These are phyloP conservation scores for Pithys albifrons DNA, from an alignment of 2,113 vertebrate genomes.

Conservation along the genomic window DNA sequence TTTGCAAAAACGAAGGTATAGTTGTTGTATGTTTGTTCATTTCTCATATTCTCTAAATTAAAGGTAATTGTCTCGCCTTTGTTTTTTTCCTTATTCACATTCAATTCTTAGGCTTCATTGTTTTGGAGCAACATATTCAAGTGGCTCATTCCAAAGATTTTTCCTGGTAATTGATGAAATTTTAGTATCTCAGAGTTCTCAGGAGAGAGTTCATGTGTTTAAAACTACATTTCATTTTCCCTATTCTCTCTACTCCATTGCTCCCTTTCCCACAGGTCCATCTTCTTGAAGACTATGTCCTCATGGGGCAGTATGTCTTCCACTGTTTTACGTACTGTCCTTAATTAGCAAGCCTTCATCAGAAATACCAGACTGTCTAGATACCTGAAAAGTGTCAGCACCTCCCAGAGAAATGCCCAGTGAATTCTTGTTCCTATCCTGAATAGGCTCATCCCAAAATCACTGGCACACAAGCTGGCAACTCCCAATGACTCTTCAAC, in stretches of 20 bases:
- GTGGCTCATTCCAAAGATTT: neutral
- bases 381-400: neutral
- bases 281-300: neutral
- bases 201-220: neutral
- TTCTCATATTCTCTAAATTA: neutral
- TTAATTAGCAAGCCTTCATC: neutral
- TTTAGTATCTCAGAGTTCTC: neutral
- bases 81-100: neutral
- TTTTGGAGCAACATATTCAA: neutral
- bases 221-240: neutral
- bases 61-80: neutral
- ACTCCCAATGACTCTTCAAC: neutral
- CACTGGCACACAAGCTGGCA: neutral
- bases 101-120: neutral
- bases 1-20: neutral
- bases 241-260: neutral
- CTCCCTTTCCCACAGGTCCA: neutral
- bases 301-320: neutral
- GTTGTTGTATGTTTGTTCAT: neutral
- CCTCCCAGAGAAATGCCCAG: neutral
- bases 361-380: neutral
- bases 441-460: neutral
- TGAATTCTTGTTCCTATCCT: neutral
- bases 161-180: neutral
- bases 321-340: neutral